Evolutionary conservation across 1,140 invertebrate genomes (phyloP).

Genomic region (Hypothenemus hampei): DNA sequence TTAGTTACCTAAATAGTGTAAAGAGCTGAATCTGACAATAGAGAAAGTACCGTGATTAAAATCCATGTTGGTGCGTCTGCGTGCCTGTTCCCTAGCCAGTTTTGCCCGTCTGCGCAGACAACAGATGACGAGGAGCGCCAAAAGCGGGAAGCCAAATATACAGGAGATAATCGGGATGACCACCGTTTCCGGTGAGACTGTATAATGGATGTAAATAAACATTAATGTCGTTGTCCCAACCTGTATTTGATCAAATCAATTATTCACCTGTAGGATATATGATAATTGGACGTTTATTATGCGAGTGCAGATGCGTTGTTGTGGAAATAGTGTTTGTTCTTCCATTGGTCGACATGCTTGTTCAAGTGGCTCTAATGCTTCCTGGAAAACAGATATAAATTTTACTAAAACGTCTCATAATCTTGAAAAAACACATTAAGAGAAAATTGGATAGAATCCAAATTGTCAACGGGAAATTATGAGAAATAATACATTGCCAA

Average conservation of each 20-base stretch:
- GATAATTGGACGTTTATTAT: slow-evolving; percentile 49
- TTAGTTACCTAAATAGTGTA: slow-evolving; percentile 65
- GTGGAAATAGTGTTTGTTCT: slow-evolving; percentile 1
- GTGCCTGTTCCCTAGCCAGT: slow-evolving; percentile 69
- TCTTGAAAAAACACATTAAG: no score
- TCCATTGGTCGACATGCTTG: no score
- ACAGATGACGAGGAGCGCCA: slow-evolving; percentile 81
- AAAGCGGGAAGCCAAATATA: slow-evolving; percentile 79
- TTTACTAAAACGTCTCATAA: no score
- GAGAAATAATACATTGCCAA: no score
- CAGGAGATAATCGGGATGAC: slow-evolving; percentile 85
- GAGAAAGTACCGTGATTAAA: slow-evolving; percentile 73
- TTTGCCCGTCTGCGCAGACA: slow-evolving; percentile 77
- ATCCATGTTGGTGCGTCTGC: slow-evolving; percentile 71
- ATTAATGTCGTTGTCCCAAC: neutral
- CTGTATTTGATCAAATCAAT: no score
- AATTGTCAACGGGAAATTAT: no score
- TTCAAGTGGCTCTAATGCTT: no score
- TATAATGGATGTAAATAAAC: slow-evolving; percentile 31
- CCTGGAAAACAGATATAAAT: no score
- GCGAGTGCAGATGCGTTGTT: slow-evolving; percentile 20
- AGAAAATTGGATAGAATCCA: no score
- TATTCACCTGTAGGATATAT: slow-evolving; percentile 54
- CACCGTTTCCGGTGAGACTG: slow-evolving; percentile 83
- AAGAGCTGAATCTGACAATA: slow-evolving; percentile 69